A percentile compares a stretch with the other conserved stretches of the same genome.
Evolutionary conservation across 1,140 invertebrate genomes (phyloP).

Genomic region (Chlorops oryzae): DNA sequence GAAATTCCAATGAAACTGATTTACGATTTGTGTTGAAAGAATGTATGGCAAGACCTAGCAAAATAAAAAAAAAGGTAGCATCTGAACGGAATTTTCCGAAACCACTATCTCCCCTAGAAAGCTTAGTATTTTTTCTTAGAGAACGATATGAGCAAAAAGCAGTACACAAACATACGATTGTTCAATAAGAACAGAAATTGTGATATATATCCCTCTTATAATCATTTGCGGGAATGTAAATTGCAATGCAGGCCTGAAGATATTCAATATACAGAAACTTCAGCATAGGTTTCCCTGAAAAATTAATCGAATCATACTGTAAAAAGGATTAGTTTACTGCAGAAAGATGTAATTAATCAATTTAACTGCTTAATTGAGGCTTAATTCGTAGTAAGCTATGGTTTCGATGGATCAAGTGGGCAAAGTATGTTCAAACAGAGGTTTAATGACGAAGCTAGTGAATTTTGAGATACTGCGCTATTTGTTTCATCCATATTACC

Average conservation of each 20-base stretch:
- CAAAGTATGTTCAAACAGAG: slow-evolving; percentile 12
- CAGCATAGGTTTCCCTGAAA: slow-evolving; percentile 3
- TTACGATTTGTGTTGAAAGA: too few species aligned
- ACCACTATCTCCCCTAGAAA: too few species aligned
- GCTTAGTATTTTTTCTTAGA: too few species aligned
- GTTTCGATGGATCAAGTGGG: slow-evolving; percentile 11
- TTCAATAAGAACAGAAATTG: too few species aligned
- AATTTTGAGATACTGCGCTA: slow-evolving; percentile 1
- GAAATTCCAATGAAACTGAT: too few species aligned
- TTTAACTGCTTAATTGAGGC: slow-evolving; percentile 4
- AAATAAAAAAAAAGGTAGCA: too few species aligned
- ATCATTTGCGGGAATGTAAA: slow-evolving; percentile 3
- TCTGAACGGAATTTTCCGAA: too few species aligned
- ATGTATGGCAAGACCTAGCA: too few species aligned
- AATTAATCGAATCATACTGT: slow-evolving; percentile 7
- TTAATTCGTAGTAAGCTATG: slow-evolving; percentile 9
- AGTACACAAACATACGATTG: too few species aligned
- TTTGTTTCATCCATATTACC: slow-evolving; percentile 13
- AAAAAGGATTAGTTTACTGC: slow-evolving; percentile 1
- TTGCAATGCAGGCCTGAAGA: slow-evolving; percentile 7
- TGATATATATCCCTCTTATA: neutral
- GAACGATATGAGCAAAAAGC: too few species aligned
- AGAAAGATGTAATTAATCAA: slow-evolving; percentile 2
- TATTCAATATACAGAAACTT: slow-evolving; percentile 6
- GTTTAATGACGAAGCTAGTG: slow-evolving; percentile 4